Evolutionary conservation across 2,113 vertebrate genomes (phyloP).

Genomic region (Pica pica): DNA sequence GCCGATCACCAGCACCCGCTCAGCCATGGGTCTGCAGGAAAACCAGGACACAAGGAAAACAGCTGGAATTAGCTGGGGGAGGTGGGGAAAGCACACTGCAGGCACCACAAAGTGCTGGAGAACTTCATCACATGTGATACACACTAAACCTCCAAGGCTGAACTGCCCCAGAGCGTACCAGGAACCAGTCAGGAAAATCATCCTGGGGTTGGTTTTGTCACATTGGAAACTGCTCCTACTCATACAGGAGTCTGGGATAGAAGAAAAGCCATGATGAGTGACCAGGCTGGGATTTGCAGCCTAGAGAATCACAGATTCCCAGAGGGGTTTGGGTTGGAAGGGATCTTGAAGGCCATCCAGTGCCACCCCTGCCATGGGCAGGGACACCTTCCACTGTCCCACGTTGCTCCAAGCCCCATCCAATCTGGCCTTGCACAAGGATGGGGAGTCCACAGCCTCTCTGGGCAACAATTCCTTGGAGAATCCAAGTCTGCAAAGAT

Average conservation of each 20-base stretch:
- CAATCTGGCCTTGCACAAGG: neutral
- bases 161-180: neutral
- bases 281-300: neutral
- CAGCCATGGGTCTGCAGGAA: conserved; percentile 77
- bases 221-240: neutral
- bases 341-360: neutral
- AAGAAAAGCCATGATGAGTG: neutral
- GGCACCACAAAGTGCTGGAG: rapidly evolving
- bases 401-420: neutral
- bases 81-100: neutral
- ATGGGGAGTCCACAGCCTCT: neutral
- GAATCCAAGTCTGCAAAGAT: neutral
- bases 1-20: conserved; percentile 86
- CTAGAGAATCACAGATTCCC: neutral
- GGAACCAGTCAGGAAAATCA: neutral
- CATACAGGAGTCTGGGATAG: neutral
- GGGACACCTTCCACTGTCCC: neutral
- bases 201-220: neutral
- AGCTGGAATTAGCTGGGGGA: neutral
- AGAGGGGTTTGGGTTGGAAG: neutral
- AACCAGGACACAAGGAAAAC: neutral
- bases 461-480: neutral
- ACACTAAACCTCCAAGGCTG: neutral
- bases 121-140: neutral
- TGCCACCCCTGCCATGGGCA: neutral